Evolutionary conservation across 2,797 vertebrate genomes (phyloP).

Genomic region (Pithecia hirsuta): DNA sequence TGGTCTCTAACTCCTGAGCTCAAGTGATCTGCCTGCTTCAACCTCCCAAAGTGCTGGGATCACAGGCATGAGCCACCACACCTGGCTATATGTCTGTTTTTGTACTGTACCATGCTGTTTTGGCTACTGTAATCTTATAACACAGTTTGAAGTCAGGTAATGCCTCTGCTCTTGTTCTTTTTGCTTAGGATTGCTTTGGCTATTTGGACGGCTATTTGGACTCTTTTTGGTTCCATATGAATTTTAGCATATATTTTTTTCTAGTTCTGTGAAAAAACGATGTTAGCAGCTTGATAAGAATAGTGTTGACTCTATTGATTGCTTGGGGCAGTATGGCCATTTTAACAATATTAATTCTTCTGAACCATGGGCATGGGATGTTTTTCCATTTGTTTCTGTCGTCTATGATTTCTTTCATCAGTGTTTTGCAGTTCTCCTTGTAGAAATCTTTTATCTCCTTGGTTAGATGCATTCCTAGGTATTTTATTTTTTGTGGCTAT

Average conservation of each 20-base stretch:
- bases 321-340: not conserved
- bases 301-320: not conserved
- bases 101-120: not conserved
- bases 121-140: not conserved
- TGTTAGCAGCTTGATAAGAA: not conserved
- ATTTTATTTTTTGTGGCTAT: not conserved
- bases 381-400: not conserved
- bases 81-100: not conserved
- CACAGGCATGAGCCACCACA: not conserved
- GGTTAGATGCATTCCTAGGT: not conserved
- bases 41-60: not conserved
- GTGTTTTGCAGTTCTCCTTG: not conserved
- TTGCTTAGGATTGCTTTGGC: not conserved
- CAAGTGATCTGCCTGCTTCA: not conserved
- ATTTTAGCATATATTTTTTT: not conserved
- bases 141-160: not conserved
- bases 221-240: not conserved
- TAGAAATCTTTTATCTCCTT: not conserved
- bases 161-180: not conserved
- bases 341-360: not conserved
- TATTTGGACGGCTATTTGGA: not conserved
- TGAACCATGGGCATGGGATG: not conserved
- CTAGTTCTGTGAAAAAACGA: not conserved
- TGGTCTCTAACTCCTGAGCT: not conserved
- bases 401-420: not conserved